These are phyloP conservation scores for Heteractis magnifica DNA, from an alignment of 92 coral and sea anemone species.

Conservation along the genomic window DNA sequence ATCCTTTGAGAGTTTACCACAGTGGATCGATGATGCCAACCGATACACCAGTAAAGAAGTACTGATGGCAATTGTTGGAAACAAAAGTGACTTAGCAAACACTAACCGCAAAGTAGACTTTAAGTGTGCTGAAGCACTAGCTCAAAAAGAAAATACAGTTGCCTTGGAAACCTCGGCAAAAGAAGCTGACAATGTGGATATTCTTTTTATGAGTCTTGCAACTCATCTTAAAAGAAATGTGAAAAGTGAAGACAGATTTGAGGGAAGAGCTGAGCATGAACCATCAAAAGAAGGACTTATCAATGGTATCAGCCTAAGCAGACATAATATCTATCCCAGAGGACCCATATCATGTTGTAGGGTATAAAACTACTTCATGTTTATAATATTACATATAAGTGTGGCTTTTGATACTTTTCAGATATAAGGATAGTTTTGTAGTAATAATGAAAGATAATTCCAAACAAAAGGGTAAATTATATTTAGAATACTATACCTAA, in stretches of 20 bases:
- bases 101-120: conserved; percentile 74
- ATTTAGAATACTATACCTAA: neutral
- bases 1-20: conserved; percentile 82
- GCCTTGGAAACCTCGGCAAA: conserved; percentile 98
- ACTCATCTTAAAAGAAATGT: conserved; percentile 76
- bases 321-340: conserved; percentile 70
- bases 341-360: conserved; percentile 90
- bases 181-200: conserved; percentile 90
- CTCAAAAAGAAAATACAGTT: conserved; percentile 71
- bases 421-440: conserved; percentile 1
- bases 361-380: conserved; percentile 36
- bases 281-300: conserved; percentile 50
- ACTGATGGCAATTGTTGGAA: conserved; percentile 85
- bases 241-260: conserved; percentile 57
- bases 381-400: neutral
- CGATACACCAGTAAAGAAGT: conserved; percentile 90
- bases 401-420: conserved; percentile 3
- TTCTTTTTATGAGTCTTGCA: conserved; percentile 87
- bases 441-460: neutral
- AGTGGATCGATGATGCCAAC: conserved; percentile 90
- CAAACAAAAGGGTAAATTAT: neutral
- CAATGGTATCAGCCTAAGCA: conserved; percentile 60
- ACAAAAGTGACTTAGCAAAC: conserved; percentile 78
- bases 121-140: conserved; percentile 68
- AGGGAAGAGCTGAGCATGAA: conserved; percentile 41